Percentiles rank a stretch among this genome's conserved stretches.
Evolutionary conservation across 92 coral and sea anemone genomes (phyloP).

Genomic region (Desmophyllum pertusum): DNA sequence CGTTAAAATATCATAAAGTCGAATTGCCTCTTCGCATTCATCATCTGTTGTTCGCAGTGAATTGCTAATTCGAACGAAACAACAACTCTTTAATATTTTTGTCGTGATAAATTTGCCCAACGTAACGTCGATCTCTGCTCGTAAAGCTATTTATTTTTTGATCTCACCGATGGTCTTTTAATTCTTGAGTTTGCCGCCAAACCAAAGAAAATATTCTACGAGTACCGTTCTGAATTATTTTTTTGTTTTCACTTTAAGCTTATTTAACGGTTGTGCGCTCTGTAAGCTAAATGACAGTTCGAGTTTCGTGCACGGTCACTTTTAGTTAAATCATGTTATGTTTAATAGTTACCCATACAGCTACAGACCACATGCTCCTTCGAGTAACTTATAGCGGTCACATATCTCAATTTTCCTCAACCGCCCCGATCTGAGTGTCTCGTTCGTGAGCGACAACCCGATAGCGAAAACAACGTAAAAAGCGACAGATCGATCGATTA

Average conservation of each 20-base stretch:
- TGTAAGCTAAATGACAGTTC: conserved; percentile 27
- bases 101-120: too few relatives aligned
- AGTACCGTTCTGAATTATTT: background rate
- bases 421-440: background rate
- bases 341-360: conserved; percentile 3
- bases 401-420: background rate
- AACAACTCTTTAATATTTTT: background rate
- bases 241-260: conserved; percentile 24
- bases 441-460: background rate
- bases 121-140: background rate
- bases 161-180: background rate
- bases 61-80: conserved; percentile 1
- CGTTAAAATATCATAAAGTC: background rate
- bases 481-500: background rate
- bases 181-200: conserved; percentile 9
- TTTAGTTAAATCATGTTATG: conserved; percentile 16
- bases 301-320: background rate
- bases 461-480: conserved; percentile 28
- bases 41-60: background rate
- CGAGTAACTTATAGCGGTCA: background rate
- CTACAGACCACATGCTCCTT: conserved; percentile 1
- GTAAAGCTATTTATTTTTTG: background rate
- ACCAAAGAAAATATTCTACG: background rate
- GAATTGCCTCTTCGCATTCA: background rate
- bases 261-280: conserved; percentile 50